A percentile compares a stretch with the other conserved stretches of the same genome.
phyloP scores from a whole-genome alignment of 2,888 invertebrate genomes.

The Brachycybe producta region DNA sequence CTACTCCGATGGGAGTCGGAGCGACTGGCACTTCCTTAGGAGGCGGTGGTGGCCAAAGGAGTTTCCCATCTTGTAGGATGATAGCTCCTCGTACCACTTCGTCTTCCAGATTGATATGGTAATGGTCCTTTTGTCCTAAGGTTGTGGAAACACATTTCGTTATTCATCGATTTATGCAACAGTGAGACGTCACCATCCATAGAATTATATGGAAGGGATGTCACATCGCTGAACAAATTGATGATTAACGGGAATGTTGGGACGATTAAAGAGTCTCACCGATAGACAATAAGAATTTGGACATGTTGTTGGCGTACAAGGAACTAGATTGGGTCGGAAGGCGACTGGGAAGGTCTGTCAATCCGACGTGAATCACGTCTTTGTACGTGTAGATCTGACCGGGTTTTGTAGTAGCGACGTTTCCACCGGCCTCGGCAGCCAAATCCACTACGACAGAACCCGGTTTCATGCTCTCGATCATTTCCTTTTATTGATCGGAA shows the following conservation, averaged over 20 bases:
- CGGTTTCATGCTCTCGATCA: conserved; percentile 66
- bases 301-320: conserved; percentile 79
- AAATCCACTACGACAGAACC: conserved; percentile 81
- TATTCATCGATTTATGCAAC: too few relatives aligned
- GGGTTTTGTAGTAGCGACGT: conserved; percentile 65
- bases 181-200: too few relatives aligned
- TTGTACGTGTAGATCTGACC: conserved; percentile 60
- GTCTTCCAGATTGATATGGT: conserved; percentile 64
- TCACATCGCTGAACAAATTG: too few relatives aligned
- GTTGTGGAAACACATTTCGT: conserved; percentile 15
- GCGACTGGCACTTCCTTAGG: conserved; percentile 42
- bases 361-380: conserved; percentile 70
- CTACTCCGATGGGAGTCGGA: conserved; percentile 33
- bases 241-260: conserved; percentile 1
- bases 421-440: conserved; percentile 79
- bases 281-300: conserved; percentile 68
- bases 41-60: conserved; percentile 69
- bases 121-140: conserved; percentile 62
- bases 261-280: conserved; percentile 39
- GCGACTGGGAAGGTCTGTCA: conserved; percentile 70
- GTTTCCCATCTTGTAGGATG: conserved; percentile 55
- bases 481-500: conserved; percentile 47
- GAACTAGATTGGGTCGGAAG: conserved; percentile 76
- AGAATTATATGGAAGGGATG: conserved; percentile 9
- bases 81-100: conserved; percentile 76